phyloP scores from a whole-genome alignment of 2,113 vertebrate species.

The Procapra przewalskii region DNA sequence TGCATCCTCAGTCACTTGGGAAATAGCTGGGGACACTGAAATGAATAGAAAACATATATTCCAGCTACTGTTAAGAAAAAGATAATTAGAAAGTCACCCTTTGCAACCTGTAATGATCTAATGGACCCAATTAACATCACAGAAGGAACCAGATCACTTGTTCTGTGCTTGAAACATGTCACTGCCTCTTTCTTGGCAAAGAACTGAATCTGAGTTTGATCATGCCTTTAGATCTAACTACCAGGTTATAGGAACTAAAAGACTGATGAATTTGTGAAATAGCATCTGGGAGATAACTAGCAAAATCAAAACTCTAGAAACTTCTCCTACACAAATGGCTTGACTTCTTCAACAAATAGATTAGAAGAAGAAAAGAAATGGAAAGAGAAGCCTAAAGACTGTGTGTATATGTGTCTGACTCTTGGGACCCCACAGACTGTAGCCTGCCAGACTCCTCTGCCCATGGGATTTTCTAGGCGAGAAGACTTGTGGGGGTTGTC shows the following conservation, averaged over 20 bases:
- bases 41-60: background rate
- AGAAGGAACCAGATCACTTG: background rate
- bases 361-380: background rate
- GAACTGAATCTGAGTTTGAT: background rate
- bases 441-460: background rate
- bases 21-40: slow-evolving; percentile 5
- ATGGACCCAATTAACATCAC: background rate
- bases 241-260: background rate
- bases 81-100: background rate
- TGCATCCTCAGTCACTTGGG: background rate
- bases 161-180: background rate
- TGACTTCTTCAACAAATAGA: background rate
- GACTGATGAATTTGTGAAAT: background rate
- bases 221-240: background rate
- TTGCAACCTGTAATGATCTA: background rate
- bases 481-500: background rate
- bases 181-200: background rate
- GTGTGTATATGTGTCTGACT: background rate
- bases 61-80: background rate
- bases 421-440: background rate
- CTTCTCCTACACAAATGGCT: background rate
- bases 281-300: background rate
- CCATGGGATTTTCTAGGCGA: background rate
- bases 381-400: background rate
- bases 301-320: background rate